Conservation (phyloP, 2,888 invertebrate genomes). For the Tenthredo scrophulariae region DNA sequence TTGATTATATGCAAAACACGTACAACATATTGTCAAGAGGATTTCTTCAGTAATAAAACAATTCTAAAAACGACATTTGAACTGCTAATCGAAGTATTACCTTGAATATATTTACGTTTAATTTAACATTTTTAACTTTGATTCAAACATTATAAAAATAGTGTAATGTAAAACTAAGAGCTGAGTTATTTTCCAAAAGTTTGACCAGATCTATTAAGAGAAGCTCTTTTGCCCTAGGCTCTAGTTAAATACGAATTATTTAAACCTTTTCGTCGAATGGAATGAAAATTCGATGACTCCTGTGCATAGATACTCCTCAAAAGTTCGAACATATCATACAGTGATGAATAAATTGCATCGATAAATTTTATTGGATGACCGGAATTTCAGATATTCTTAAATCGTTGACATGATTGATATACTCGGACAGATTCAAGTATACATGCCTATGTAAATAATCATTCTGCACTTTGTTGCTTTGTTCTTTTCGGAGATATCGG, state of each 20-base stretch:
- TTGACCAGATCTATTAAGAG: neutral
- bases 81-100: no score
- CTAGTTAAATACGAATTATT: neutral
- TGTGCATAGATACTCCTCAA: neutral
- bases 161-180: neutral
- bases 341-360: neutral
- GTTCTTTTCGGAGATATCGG: conserved; percentile 11
- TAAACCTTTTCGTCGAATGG: neutral
- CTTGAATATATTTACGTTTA: neutral
- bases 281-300: neutral
- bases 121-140: neutral
- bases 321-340: neutral
- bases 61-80: no score
- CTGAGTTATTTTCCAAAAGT: neutral
- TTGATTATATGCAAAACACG: neutral
- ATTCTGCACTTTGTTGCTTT: conserved; percentile 17
- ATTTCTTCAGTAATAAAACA: neutral
- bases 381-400: neutral
- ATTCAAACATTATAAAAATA: neutral
- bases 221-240: neutral
- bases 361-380: conserved; percentile 7
- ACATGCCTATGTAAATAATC: neutral
- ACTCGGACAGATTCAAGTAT: neutral
- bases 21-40: neutral
- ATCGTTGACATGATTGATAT: conserved; percentile 5